Evolutionary conservation across 2,888 invertebrate genomes (phyloP).

Genomic region (Nymphalis polychloros): DNA sequence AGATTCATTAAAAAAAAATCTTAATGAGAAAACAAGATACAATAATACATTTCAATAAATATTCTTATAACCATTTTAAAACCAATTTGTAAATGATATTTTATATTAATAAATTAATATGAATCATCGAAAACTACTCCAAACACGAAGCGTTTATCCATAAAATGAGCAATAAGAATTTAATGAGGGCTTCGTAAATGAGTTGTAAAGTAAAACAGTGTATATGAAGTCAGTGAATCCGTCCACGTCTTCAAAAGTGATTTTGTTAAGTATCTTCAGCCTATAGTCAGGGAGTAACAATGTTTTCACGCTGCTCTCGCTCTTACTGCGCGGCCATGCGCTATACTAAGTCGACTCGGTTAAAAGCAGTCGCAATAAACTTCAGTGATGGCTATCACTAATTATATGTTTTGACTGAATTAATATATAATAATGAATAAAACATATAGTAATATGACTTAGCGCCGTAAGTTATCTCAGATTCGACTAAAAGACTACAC

Average conservation of each 20-base stretch:
- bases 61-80: no score
- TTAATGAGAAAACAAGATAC: no score
- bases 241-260: conserved; percentile 77
- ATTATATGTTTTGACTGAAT: conserved; percentile 76
- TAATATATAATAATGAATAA: conserved; percentile 68
- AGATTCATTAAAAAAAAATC: background rate
- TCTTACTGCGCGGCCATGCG: conserved; percentile 35
- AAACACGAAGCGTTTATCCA: background rate
- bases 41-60: no score
- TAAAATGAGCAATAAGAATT: conserved; percentile 29
- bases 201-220: conserved; percentile 32
- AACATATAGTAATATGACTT: conserved; percentile 65
- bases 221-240: conserved; percentile 62
- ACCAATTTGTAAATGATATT: no score
- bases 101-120: no score
- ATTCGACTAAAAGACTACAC: conserved; percentile 80
- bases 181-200: conserved; percentile 28
- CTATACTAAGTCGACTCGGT: conserved; percentile 53
- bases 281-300: conserved; percentile 45
- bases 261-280: conserved; percentile 46
- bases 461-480: conserved; percentile 77
- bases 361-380: conserved; percentile 58
- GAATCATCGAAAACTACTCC: no score
- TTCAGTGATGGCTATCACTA: conserved; percentile 73
- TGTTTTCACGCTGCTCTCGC: conserved; percentile 65